Evolutionary conservation across 2,797 vertebrate genomes (phyloP).

Genomic region (Lycodopsis pacificus): DNA sequence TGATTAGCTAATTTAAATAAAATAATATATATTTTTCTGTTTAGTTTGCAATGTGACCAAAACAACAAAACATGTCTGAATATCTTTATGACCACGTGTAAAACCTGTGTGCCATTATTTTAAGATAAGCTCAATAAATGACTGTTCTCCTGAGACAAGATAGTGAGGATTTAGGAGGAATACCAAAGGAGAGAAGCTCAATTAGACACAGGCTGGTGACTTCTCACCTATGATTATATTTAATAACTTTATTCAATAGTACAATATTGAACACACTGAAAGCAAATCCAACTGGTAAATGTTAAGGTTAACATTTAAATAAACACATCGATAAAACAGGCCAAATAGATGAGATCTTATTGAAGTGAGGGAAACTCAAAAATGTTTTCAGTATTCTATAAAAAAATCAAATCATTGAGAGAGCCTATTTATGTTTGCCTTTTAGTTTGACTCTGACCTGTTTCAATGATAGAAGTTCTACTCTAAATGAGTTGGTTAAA

Average conservation of each 20-base stretch:
- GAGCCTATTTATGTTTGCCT: conserved; percentile 44
- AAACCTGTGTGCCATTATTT: too few relatives aligned
- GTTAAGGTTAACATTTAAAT: background rate
- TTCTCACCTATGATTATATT: background rate
- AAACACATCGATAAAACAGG: background rate
- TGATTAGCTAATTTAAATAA: background rate
- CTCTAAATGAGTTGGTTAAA: conserved; percentile 70
- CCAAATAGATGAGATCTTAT: background rate
- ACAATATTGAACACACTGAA: background rate
- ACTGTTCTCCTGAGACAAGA: background rate
- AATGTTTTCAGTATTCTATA: background rate
- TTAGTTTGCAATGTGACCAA: background rate
- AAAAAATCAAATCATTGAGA: background rate
- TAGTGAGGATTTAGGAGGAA: background rate
- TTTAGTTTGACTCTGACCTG: conserved; percentile 70
- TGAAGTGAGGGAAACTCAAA: background rate
- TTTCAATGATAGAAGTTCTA: conserved; percentile 67
- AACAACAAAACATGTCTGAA: background rate
- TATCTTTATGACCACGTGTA: background rate
- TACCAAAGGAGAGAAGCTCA: background rate
- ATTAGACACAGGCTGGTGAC: background rate
- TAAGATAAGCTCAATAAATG: background rate
- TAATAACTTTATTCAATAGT: background rate
- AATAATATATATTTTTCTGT: background rate
- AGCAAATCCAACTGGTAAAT: background rate